A percentile compares a stretch with the other conserved stretches of the same genome.
Evolutionary conservation across 2,888 invertebrate species (phyloP).

Genomic region (Zaprionus obscuricornis): DNA sequence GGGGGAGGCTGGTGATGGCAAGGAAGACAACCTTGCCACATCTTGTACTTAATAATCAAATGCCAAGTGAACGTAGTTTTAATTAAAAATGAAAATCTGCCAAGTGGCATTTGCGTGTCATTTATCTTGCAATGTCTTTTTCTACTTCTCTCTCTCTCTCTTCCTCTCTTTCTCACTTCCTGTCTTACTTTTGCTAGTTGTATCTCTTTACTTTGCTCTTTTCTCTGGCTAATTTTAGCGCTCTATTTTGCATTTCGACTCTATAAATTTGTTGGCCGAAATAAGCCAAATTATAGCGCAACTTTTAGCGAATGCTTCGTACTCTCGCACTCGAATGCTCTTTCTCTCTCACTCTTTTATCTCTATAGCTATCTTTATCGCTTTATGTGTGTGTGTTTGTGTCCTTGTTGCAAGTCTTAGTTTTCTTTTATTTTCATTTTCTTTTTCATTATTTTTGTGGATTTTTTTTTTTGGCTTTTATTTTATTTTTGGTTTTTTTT

Average conservation of each 20-base stretch:
- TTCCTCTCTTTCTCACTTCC: not conserved
- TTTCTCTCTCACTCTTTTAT: constrained; percentile 3
- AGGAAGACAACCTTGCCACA: constrained; percentile 8
- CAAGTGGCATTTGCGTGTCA: constrained; percentile 66
- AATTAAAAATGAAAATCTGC: constrained; percentile 78
- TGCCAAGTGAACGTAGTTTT: constrained; percentile 55
- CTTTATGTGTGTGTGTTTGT: constrained; percentile 14
- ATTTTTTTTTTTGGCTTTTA: constrained; percentile 4
- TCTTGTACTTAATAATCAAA: constrained; percentile 6
- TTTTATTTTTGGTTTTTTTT: no score
- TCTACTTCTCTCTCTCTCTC: constrained; percentile 5
- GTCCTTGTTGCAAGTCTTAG: constrained; percentile 65
- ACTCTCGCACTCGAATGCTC: constrained; percentile 2
- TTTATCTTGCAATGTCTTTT: constrained; percentile 61
- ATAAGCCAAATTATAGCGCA: constrained; percentile 74
- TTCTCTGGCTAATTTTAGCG: constrained; percentile 54
- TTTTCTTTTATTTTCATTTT: constrained; percentile 16
- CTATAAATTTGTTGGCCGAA: constrained; percentile 69
- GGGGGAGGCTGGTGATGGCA: not conserved
- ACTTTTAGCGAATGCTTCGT: constrained; percentile 38
- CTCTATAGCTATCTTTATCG: constrained; percentile 10
- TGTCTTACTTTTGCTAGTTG: constrained; percentile 12
- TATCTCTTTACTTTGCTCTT: constrained; percentile 1
- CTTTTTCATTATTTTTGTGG: not conserved
- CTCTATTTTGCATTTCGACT: constrained; percentile 70